phyloP scores from a whole-genome alignment of 1,140 invertebrate species.

The Rhizoglyphus robini region DNA sequence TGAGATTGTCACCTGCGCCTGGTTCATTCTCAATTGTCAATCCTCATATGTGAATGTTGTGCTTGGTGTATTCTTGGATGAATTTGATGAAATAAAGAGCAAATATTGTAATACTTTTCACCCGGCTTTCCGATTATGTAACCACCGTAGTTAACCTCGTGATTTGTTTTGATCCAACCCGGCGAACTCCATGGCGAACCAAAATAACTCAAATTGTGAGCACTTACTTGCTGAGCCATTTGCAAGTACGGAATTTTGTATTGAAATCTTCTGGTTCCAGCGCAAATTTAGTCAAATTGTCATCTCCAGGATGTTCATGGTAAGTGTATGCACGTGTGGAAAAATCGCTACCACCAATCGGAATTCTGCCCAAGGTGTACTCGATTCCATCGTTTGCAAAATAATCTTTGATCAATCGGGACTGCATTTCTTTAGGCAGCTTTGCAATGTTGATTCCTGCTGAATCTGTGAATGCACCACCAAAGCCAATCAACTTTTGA shows the following conservation, averaged over 20 bases:
- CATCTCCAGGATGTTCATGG: too few relatives aligned
- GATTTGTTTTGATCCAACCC: slow-evolving; percentile 40
- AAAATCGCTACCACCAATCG: too few relatives aligned
- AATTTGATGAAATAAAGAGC: slow-evolving; percentile 35
- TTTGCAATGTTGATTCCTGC: too few relatives aligned
- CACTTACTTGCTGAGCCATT: slow-evolving; percentile 36
- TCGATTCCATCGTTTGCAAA: too few relatives aligned
- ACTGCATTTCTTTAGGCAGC: too few relatives aligned
- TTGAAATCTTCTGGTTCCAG: too few relatives aligned
- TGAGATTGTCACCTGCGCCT: slow-evolving; percentile 28
- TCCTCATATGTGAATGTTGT: slow-evolving; percentile 32
- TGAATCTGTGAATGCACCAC: too few relatives aligned
- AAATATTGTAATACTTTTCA: slow-evolving; percentile 38
- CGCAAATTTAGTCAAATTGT: too few relatives aligned
- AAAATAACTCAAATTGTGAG: slow-evolving; percentile 42
- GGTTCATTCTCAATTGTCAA: slow-evolving; percentile 41
- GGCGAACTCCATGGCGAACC: slow-evolving; percentile 55
- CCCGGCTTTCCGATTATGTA: slow-evolving; percentile 34
- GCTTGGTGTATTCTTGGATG: slow-evolving; percentile 20
- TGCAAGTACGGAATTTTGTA: slow-evolving; percentile 50
- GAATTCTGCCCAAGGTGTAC: too few relatives aligned
- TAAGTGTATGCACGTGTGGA: too few relatives aligned
- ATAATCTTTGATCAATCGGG: too few relatives aligned
- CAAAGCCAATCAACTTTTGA: too few relatives aligned
- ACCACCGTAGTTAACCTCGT: slow-evolving; percentile 35